phyloP scores from a whole-genome alignment of 2,888 invertebrate genomes.

The Serrognathus titanus region DNA sequence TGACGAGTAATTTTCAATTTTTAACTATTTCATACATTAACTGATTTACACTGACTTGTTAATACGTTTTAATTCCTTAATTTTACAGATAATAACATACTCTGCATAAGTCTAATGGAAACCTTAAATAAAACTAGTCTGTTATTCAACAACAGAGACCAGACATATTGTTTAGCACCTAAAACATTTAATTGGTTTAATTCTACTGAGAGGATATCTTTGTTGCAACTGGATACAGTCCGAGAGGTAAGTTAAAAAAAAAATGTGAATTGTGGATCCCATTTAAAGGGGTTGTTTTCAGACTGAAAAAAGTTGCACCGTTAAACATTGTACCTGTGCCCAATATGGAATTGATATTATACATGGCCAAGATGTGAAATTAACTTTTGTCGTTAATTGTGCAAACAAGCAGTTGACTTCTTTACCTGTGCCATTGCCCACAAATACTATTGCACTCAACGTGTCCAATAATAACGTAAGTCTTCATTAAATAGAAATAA shows the following conservation, averaged over 20 bases:
- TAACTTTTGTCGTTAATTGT: slow-evolving; percentile 71
- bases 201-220: slow-evolving; percentile 64
- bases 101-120: too few species aligned
- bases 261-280: too few species aligned
- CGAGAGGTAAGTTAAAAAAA: slow-evolving; percentile 51
- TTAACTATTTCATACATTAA: too few species aligned
- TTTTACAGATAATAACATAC: too few species aligned
- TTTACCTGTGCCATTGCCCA: slow-evolving; percentile 69
- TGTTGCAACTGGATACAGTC: slow-evolving; percentile 65
- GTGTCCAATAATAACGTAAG: slow-evolving; percentile 77
- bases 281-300: slow-evolving; percentile 30
- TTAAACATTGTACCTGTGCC: slow-evolving; percentile 60
- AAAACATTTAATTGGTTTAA: slow-evolving; percentile 61
- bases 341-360: slow-evolving; percentile 58
- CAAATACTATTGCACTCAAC: slow-evolving; percentile 71
- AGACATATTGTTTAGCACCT: too few species aligned
- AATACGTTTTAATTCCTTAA: too few species aligned
- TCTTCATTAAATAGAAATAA: slow-evolving; percentile 12
- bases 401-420: slow-evolving; percentile 63
- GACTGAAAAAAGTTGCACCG: slow-evolving; percentile 49
- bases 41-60: too few species aligned
- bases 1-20: too few species aligned
- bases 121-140: too few species aligned
- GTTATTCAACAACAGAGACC: too few species aligned
- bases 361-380: slow-evolving; percentile 56